Base-by-base conservation (phyloP, 2,888 invertebrate genomes). In the Rambutsinella grinnellia region DNA sequence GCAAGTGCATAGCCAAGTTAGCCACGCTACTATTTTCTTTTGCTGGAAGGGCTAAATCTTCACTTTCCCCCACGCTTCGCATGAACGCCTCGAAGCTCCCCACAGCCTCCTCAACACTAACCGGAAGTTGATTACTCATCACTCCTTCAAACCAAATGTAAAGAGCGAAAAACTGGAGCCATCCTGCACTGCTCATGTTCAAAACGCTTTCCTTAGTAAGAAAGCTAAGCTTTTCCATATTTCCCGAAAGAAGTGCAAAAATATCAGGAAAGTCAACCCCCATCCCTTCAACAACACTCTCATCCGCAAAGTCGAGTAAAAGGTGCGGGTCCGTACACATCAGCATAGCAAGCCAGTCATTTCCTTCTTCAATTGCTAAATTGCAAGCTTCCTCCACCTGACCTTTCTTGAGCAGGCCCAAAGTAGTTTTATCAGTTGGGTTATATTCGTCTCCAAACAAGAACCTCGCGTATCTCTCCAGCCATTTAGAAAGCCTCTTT, bases 161-260 rank as follows among this genome's bases (percentile, higher is more conserved):
- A 63, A 94, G 89, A 26, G 93, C 94, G 28, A 97, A 88, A 0
- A 92, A 91, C 83, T 94, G 88, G 74, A 93, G 89, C 97, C 97
- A 97, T 85, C 94, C 92, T n/a, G 93, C 68, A 1, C 82, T 81
- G 1, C 67, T 78, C 81, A 84, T 83, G 13, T 56, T 51, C 2
- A n/a, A 54, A 1, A 81, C 57, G n/a, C 49, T 67, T 3, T 67
- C 61, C 8, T 19, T 46, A 19, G 54, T 62, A 17, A 61, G 28
- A 69, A 69, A 53, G 74, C 66, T 49, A 17, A 65, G 53, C 57
- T 62, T 65, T 65, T 44, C 10, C 72, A 66, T 2, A 13, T 54
- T 49, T 6, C 82, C 82, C 15, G 78, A 47, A 60, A 79, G 71
- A 1, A 84, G 65, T 2, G 76, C 63, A 57, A 78, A 82, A 2